Evolutionary conservation across 2,888 invertebrate species (phyloP), one percentile per base, ranked within the genome.

Genomic region (Pimpla rufipes): DNA sequence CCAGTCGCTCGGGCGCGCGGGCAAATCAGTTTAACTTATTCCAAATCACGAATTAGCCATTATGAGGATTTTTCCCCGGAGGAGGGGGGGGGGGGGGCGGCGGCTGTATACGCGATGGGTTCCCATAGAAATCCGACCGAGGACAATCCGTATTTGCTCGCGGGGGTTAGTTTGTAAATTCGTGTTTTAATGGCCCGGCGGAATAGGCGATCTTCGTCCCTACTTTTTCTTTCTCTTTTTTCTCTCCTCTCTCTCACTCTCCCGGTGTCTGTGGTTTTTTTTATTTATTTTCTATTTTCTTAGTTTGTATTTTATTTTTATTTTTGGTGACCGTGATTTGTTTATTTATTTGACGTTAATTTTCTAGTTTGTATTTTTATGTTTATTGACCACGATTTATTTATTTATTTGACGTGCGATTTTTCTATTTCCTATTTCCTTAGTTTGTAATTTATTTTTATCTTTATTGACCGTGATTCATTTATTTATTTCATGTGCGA

Each of bases 11-110:
- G 29, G 29, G 29, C 29, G 21, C 50, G 52, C 21, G 13, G 42
- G 52, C 79, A 88, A 91, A 90, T 90, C 89, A 88, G 88, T 88
- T 87, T 88, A 90, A 90, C 89, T 91, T 92, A 92, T 92, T 90
- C 90, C 85, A 78, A 89, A 92, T 91, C 92, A 92, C 92, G 92
- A 89, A 87, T 90, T 82, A 79, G 85, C 88, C 86, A 88, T 90
- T 90, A 88, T 87, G 78, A 79, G 66, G 35, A 81, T 35, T 90
- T 90, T 87, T 88, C 89, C 29, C 29, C 29, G 29, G n/a, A n/a
- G n/a, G n/a, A 29, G 3, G 29, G 29, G 29, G 29, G 29, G 3
- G 29, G 2, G 3, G 29, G 2, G 85, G 87, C 11, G n/a, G 18
- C 55, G 86, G 90, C 90, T 88, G 77, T 78, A 42, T 64, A 57